Percentiles rank a stretch among this genome's conserved stretches.
These are phyloP conservation scores for Macquaria australasica DNA, from an alignment of 2,113 vertebrate species.

Conservation along the genomic window DNA sequence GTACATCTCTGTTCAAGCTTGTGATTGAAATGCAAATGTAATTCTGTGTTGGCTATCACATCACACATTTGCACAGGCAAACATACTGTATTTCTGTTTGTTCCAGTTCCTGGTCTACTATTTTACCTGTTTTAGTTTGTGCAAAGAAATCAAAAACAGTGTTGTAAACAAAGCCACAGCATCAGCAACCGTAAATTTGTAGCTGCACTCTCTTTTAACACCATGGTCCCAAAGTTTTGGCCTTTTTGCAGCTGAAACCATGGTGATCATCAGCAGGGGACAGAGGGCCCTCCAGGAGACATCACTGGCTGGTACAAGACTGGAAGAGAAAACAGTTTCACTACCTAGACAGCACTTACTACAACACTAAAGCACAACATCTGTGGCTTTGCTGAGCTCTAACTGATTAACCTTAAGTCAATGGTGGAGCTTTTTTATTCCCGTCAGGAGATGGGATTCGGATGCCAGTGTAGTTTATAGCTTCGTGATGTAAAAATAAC, in stretches of 20 bases:
- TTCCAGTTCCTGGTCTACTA: neutral
- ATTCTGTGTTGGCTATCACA: conserved; percentile 5
- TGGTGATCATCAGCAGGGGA: conserved; percentile 63
- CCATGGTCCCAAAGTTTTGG: conserved; percentile 59
- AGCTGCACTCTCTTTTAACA: conserved; percentile 30
- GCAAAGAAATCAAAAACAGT: conserved; percentile 5
- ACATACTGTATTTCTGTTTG: neutral
- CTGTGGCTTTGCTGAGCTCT: conserved; percentile 12
- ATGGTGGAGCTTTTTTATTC: conserved; percentile 37
- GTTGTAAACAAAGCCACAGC: conserved; percentile 6
- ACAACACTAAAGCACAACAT: conserved; percentile 28
- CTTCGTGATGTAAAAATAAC: conserved; percentile 80
- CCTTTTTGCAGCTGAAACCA: conserved; percentile 74
- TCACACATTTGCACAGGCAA: conserved; percentile 17
- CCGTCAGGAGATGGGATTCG: conserved; percentile 53
- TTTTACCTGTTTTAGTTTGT: neutral
- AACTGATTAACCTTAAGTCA: conserved; percentile 48
- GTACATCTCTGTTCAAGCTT: conserved; percentile 19
- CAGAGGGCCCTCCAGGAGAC: conserved; percentile 53
- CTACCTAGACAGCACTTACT: conserved; percentile 15
- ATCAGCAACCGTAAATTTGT: conserved; percentile 41
- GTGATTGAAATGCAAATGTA: conserved; percentile 40
- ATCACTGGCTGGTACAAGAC: conserved; percentile 56
- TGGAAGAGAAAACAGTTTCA: conserved; percentile 15
- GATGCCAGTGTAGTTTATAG: conserved; percentile 64